Base-by-base conservation (phyloP, 2,888 invertebrate species). In the Aleiodes alternator region DNA sequence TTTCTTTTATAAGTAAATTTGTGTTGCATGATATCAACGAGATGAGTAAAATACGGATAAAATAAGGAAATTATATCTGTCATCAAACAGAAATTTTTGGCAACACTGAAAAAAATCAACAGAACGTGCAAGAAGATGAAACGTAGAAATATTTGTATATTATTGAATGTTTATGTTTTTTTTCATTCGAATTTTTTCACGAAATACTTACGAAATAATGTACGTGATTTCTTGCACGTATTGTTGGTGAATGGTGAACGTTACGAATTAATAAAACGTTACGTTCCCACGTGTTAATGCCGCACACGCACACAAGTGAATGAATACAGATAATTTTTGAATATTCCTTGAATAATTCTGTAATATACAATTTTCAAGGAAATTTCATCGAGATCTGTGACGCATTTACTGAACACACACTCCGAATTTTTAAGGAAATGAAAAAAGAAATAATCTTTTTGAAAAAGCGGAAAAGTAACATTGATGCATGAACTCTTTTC, bases 301-400 rank as follows among this genome's bases (percentile, higher is more conserved):
- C 80, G 77, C 80, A 80, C 80, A 80, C 80, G 80, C 80, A 80
- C 80, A 80, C 78, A 64, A 75, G 77, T 76, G 55, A 66, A 61
- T 74, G 43, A 76, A 51, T 72, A 72, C 56, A 76, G 61, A 69
- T 72, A 61, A 23, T 68, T 29, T 72, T 69, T 16, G 51, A 78
- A 69, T 51, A 59, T 57, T 57, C 4, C 29, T 48, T 43, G 43
- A 43, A 56, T 69, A 31, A 43, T 43, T 59, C 23, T 23, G 11
- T 9, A 29, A 12, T 61, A 14, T 11, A 64, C 53, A 7, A 55
- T 23, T 38, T 55, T 69, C 31, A 6, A n/a, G 34, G 51, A 5
- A n/a, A 51, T 31, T 68, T 51, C 29, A 16, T n/a, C 23, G 16
- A 6, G 31, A 51, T 31, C 50, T 51, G 7, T 6, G 50, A 9